Evolutionary conservation across 2,113 vertebrate species (phyloP).

Genomic region (Zosterops lateralis): DNA sequence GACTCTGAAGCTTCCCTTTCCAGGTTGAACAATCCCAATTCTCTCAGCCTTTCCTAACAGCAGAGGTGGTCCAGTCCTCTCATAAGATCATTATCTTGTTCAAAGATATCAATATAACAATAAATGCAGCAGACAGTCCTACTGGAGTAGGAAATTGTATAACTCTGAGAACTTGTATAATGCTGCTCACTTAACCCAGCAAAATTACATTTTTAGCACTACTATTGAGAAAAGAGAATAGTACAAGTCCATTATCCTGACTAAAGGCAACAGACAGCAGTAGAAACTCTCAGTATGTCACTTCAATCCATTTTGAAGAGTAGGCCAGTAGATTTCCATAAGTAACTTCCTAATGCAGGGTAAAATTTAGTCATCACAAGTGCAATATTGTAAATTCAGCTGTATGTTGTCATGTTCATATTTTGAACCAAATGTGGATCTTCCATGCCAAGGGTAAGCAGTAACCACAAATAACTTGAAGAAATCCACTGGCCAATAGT

Average conservation of each 20-base stretch:
- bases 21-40: background rate
- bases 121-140: background rate
- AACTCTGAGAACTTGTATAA: background rate
- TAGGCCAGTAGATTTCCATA: background rate
- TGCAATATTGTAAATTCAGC: background rate
- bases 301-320: background rate
- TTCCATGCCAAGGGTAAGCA: background rate
- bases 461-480: background rate
- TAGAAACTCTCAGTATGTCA: background rate
- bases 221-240: background rate
- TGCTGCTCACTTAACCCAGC: background rate
- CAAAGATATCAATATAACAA: background rate
- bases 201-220: background rate
- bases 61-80: background rate
- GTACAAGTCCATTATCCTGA: background rate
- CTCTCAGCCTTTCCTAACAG: background rate
- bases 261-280: background rate
- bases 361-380: background rate
- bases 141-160: background rate
- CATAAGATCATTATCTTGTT: background rate
- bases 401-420: background rate
- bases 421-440: background rate
- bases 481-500: background rate
- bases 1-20: background rate
- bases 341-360: background rate